phyloP scores from a whole-genome alignment of 2,797 vertebrate species.

The Knipowitschia caucasica region DNA sequence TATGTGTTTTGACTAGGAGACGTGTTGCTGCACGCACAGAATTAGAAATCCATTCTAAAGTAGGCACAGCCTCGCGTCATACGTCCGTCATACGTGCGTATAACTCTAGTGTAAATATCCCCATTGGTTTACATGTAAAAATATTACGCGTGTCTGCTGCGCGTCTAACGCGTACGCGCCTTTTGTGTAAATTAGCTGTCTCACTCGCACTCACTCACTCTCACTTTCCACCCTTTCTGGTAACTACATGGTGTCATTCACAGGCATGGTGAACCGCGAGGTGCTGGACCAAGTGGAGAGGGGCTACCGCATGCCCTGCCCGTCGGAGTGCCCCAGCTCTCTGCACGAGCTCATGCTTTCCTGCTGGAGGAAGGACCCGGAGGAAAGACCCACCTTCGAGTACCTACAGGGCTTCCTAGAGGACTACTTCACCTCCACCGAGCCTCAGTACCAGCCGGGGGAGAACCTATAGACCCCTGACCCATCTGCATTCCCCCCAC shows the following conservation, averaged over 20 bases:
- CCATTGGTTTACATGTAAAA: no score
- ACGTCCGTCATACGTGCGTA: no score
- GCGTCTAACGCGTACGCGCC: no score
- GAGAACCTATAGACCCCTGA: conserved; percentile 88
- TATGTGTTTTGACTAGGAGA: no score
- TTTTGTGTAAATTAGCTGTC: no score
- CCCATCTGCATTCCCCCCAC: conserved; percentile 3
- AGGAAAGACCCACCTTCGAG: conserved; percentile 95
- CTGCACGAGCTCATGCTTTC: conserved; percentile 95
- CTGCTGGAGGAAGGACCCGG: conserved; percentile 94
- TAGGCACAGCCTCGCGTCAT: no score
- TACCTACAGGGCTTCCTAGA: conserved; percentile 97
- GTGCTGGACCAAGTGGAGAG: conserved; percentile 96
- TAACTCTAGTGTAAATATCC: no score
- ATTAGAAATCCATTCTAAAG: no score
- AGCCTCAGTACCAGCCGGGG: conserved; percentile 97
- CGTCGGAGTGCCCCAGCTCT: conserved; percentile 88
- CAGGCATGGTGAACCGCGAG: conserved; percentile 97
- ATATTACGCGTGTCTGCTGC: no score
- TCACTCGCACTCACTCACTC: no score
- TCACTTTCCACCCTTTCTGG: neutral
- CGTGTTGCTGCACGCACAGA: no score
- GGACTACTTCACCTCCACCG: conserved; percentile 98
- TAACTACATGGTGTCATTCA: neutral
- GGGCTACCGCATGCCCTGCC: conserved; percentile 95